Conservation (phyloP, 2,113 vertebrate species). For the Ploceus nigricollis region DNA sequence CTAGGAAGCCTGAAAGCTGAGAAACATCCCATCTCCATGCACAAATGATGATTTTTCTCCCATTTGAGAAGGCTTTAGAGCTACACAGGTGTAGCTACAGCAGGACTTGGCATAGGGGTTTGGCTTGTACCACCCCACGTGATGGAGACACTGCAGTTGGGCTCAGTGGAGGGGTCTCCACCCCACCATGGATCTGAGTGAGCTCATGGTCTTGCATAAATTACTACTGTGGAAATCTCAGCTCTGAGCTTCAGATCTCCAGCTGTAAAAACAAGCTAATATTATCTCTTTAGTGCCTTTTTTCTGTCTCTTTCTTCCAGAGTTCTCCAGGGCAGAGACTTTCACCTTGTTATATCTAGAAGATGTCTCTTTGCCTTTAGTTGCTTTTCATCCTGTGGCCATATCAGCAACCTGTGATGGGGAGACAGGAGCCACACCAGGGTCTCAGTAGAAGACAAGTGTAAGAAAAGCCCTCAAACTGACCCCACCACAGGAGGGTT, state of each 20-base stretch:
- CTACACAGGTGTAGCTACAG: background rate
- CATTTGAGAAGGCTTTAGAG: background rate
- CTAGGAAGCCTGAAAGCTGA: background rate
- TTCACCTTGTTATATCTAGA: background rate
- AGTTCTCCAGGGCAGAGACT: background rate
- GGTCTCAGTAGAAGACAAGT: background rate
- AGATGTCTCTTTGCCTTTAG: background rate
- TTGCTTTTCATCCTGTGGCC: background rate
- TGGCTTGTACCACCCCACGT: background rate
- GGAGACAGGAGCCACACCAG: background rate
- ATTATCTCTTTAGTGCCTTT: background rate
- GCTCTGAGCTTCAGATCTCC: background rate
- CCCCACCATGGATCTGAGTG: background rate
- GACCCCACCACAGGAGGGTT: background rate
- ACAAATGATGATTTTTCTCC: background rate
- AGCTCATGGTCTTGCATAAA: background rate
- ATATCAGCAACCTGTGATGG: background rate
- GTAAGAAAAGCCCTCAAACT: background rate
- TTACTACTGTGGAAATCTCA: background rate
- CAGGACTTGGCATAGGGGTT: background rate
- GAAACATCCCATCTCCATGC: background rate
- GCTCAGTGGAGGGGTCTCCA: background rate
- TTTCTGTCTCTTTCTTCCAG: background rate
- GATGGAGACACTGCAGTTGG: rapidly evolving
- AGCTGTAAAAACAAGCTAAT: background rate